Conservation (phyloP, 2,797 vertebrate genomes). For the Fringilla coelebs region DNA sequence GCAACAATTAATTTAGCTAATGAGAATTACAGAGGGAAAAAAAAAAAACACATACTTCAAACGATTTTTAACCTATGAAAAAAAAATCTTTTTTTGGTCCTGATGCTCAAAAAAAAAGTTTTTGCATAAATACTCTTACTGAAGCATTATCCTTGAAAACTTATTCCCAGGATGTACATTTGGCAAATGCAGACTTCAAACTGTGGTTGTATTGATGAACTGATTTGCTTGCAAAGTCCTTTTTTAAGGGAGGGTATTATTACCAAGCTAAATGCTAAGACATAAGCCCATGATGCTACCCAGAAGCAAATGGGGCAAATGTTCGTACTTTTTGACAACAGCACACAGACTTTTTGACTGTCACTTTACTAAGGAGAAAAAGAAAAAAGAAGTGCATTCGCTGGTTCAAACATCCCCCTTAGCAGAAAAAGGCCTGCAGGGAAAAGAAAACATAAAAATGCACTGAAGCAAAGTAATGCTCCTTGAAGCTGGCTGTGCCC, state of each 20-base stretch:
- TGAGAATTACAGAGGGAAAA: neutral
- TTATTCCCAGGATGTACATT: neutral
- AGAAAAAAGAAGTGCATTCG: neutral
- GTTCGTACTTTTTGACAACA: conserved; percentile 16
- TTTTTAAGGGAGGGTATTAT: neutral
- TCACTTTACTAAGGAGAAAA: conserved; percentile 25
- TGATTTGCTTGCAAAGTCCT: conserved; percentile 7
- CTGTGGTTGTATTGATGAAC: neutral
- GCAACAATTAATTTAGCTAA: conserved; percentile 48
- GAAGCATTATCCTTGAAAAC: conserved; percentile 2
- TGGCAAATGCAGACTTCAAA: neutral
- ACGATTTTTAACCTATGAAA: neutral
- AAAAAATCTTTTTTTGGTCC: neutral
- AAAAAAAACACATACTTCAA: conserved; percentile 9
- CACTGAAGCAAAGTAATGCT: conserved; percentile 59
- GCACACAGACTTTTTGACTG: conserved; percentile 38
- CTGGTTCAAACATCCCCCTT: conserved; percentile 1
- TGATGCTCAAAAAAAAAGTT: neutral
- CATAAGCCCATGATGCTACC: neutral
- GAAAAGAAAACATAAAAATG: conserved; percentile 57
- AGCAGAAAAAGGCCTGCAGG: conserved; percentile 57
- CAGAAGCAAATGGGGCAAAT: neutral
- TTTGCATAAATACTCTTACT: conserved; percentile 25
- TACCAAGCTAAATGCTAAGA: neutral
- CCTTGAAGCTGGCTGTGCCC: conserved; percentile 51